Percentiles rank a stretch among this genome's conserved stretches.
Conservation (phyloP, 2,797 vertebrate species). For the Acipenser ruthenus region DNA sequence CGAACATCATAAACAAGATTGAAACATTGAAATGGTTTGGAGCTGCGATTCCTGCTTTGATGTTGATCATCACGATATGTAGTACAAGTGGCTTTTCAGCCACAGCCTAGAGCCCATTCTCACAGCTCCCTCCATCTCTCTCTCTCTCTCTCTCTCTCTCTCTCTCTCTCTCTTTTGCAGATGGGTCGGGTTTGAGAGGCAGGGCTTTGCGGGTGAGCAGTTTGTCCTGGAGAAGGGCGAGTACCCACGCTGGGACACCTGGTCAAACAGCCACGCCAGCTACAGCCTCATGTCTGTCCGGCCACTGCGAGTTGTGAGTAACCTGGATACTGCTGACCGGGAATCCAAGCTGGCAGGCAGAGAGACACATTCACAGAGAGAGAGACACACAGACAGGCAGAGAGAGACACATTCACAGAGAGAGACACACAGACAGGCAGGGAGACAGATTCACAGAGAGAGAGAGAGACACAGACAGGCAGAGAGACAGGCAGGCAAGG, state of each 20-base stretch:
- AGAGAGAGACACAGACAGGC: too few relatives aligned
- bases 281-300: conserved; percentile 75
- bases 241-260: conserved; percentile 84
- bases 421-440: background rate
- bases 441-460: background rate
- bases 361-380: background rate
- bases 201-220: conserved; percentile 70
- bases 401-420: too few relatives aligned
- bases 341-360: background rate
- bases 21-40: too few relatives aligned
- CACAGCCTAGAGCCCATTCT: background rate
- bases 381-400: too few relatives aligned
- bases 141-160: background rate
- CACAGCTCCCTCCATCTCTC: background rate
- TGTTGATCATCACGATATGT: too few relatives aligned
- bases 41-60: too few relatives aligned
- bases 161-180: conserved; percentile 35
- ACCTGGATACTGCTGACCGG: background rate
- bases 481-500: background rate
- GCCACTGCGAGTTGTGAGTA: conserved; percentile 72
- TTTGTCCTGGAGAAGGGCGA: conserved; percentile 86
- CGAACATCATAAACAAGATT: too few relatives aligned
- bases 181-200: conserved; percentile 73
- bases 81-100: too few relatives aligned
- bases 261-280: conserved; percentile 81